Conservation (phyloP, 2,888 invertebrate species). For the Sycophila texana region DNA sequence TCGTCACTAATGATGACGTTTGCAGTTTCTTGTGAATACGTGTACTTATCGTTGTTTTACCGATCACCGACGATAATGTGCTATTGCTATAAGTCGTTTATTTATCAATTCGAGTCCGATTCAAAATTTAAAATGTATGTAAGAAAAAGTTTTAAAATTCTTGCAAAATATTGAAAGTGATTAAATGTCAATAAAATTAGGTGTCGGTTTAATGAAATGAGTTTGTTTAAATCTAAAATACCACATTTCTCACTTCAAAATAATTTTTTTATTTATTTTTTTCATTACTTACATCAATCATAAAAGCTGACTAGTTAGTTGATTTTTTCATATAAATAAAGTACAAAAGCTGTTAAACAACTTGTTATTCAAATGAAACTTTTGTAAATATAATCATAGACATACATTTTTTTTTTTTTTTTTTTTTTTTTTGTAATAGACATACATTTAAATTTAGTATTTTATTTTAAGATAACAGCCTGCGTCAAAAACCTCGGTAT, state of each 20-base stretch:
- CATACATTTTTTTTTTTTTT: no score
- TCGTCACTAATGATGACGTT: constrained; percentile 1
- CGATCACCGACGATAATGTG: background rate
- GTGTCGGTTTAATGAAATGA: no score
- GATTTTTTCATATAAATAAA: background rate
- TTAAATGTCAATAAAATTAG: background rate
- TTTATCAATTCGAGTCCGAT: background rate
- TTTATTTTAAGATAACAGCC: no score
- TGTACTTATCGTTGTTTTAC: no score
- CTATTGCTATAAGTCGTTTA: background rate
- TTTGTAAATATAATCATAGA: no score
- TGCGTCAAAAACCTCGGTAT: no score
- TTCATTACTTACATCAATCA: background rate
- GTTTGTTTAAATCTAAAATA: no score
- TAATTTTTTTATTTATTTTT: background rate
- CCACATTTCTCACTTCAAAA: no score
- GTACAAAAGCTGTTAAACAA: background rate
- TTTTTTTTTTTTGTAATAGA: no score
- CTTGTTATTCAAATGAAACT: constrained; percentile 20
- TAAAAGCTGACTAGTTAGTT: constrained; percentile 12
- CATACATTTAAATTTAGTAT: no score
- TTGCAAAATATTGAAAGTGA: background rate
- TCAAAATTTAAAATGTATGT: background rate
- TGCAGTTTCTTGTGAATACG: background rate
- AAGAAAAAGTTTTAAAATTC: background rate